phyloP scores from a whole-genome alignment of 92 coral and sea anemone genomes.

The Zoanthus sansibaricus region DNA sequence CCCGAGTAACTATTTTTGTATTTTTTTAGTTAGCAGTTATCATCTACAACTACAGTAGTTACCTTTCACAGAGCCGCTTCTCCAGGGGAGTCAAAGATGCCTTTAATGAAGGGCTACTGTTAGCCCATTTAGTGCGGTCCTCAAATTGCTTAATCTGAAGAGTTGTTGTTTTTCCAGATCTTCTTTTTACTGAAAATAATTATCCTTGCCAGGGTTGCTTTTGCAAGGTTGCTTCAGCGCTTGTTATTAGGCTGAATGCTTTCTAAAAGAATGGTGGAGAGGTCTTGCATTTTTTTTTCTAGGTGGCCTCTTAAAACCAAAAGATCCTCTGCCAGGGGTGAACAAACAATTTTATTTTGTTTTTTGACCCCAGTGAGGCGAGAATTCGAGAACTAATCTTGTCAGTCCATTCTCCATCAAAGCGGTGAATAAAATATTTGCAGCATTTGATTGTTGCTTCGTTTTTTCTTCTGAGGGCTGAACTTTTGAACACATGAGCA shows the following conservation, averaged over 20 bases:
- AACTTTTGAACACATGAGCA: neutral
- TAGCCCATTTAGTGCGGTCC: constrained; percentile 43
- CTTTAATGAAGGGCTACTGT: neutral
- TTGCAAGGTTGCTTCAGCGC: neutral
- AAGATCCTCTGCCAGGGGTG: too few relatives aligned
- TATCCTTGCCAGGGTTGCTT: neutral
- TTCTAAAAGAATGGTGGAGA: neutral
- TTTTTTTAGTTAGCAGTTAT: too few relatives aligned
- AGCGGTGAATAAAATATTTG: constrained; percentile 37
- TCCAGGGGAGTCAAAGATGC: constrained; percentile 34
- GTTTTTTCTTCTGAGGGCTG: constrained; percentile 17
- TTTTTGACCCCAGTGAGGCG: constrained; percentile 31
- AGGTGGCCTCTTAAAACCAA: too few relatives aligned
- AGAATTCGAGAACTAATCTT: constrained; percentile 54
- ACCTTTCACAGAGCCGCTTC: constrained; percentile 55
- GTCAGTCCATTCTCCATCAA: constrained; percentile 51
- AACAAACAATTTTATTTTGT: neutral
- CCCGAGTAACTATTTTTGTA: too few relatives aligned
- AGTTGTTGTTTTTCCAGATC: neutral
- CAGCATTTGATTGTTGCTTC: neutral
- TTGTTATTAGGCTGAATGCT: neutral
- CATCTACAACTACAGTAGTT: neutral
- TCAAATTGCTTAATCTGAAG: constrained; percentile 24
- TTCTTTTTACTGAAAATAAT: too few relatives aligned
- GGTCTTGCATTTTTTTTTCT: neutral